Base-by-base conservation (phyloP, 2,888 invertebrate species). In the Drosophila nr. perissopoda region DNA sequence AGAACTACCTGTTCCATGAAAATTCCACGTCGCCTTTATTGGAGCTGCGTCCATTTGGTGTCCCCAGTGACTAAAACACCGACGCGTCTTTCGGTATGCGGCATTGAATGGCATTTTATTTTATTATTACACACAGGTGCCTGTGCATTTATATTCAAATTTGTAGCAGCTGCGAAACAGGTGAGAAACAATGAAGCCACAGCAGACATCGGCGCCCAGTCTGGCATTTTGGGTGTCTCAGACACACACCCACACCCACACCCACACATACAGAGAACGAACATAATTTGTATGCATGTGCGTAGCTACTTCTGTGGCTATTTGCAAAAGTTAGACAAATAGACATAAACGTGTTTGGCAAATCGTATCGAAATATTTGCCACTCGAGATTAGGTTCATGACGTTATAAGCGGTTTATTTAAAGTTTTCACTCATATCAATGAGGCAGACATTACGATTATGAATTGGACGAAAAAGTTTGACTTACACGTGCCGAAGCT, bases 161-260 rank as follows among this genome's bases (percentile, higher is more conserved):
- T 89, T 90, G 90, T 82, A 85, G 86, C 90, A 89, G 75, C 90
- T 89, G 86, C 82, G 82, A 77, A 88, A 77, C 86, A 88, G 77
- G 88, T 79, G 66, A 46, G 60, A 85, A 85, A 85, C 90, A 88
- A 85, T 85, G 83, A 89, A 88, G 90, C 76, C 74, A 64, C 84
- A 73, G 56, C 58, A 78, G 69, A 70, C 76, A 48, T 31, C 48
- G 36, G 36, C 58, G 27, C 21, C 38, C 18, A 36, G 76, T 63
- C 77, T 83, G 81, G 70, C 74, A 67, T 65, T 61, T 71, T 63
- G 40, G 67, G 67, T 60, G 56, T 42, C 63, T 48, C 29, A 34
- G n/a, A 42, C 27, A 21, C 31, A 64, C 25, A 52, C 29, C 13
- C 48, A 56, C 25, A 52, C 29, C 13, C 48, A 56, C 29, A 46